Percentiles rank a stretch among this genome's conserved stretches.
Conservation (phyloP, 1,140 invertebrate species). For the Pachypeltis micranthus region DNA sequence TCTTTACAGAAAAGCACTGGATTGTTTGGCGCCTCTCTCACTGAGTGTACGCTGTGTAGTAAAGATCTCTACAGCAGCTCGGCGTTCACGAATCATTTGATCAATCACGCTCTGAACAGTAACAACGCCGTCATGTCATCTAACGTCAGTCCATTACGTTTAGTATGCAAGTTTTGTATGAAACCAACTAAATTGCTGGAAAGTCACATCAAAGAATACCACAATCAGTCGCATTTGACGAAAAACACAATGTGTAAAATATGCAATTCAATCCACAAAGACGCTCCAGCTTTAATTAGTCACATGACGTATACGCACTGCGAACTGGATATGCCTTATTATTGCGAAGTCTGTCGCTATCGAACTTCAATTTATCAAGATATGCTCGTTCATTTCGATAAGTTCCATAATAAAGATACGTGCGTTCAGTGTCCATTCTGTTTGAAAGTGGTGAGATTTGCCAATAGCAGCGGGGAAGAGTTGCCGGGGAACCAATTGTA, state of each 20-base stretch:
- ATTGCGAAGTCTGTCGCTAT: constrained; percentile 1
- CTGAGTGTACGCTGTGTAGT: neutral
- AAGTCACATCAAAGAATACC: neutral
- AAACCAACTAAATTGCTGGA: neutral
- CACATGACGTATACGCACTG: constrained; percentile 3
- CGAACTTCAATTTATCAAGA: constrained; percentile 9
- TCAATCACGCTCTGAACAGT: neutral
- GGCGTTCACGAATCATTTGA: neutral
- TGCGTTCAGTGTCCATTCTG: constrained; percentile 7
- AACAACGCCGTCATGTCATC: neutral
- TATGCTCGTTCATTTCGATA: neutral
- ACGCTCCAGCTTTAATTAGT: neutral
- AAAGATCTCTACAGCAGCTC: neutral
- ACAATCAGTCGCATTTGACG: neutral
- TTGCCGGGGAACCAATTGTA: constrained; percentile 5
- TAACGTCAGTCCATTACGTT: neutral
- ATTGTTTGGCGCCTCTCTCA: neutral
- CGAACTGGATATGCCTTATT: constrained; percentile 8
- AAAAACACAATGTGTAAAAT: constrained; percentile 1
- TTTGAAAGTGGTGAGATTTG: constrained; percentile 1
- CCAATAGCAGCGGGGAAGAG: neutral
- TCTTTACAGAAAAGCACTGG: neutral
- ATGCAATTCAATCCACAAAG: neutral
- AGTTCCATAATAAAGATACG: neutral
- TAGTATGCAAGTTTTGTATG: neutral